These are phyloP conservation scores for Lordiphosa clarofinis DNA, from an alignment of 1,140 invertebrate species.

Conservation along the genomic window DNA sequence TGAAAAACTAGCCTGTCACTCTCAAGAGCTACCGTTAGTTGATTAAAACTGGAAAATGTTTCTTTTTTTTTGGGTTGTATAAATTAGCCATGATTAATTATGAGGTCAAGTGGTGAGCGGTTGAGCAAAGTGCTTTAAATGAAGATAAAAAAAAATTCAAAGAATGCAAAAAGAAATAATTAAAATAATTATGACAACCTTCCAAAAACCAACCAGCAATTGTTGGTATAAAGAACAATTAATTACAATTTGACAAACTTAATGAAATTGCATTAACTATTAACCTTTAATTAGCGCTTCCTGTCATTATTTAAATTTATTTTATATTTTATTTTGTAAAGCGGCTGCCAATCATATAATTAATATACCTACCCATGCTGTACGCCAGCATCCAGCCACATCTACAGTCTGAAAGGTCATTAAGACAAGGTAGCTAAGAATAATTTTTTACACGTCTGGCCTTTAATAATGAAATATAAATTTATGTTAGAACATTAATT, in stretches of 20 bases:
- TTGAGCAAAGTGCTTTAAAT: conserved; percentile 28
- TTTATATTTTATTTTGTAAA: conserved; percentile 43
- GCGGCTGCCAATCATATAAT: conserved; percentile 67
- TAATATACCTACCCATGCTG: conserved; percentile 50
- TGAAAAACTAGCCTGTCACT: conserved; percentile 57
- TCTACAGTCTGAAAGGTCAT: conserved; percentile 47
- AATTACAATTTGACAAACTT: conserved; percentile 39
- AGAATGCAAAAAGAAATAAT: conserved; percentile 1
- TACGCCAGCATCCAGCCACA: conserved; percentile 23
- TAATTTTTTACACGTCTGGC: conserved; percentile 42
- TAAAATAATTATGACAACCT: conserved; percentile 9
- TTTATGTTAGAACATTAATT: conserved; percentile 71
- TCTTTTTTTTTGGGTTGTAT: conserved; percentile 12
- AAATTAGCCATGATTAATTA: conserved; percentile 67
- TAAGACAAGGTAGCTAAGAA: conserved; percentile 54
- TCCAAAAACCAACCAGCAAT: conserved; percentile 12
- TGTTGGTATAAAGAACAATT: conserved; percentile 9
- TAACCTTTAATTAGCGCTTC: conserved; percentile 49
- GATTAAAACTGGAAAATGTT: conserved; percentile 28
- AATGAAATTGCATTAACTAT: conserved; percentile 47
- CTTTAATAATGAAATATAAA: conserved; percentile 51
- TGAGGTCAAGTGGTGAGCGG: conserved; percentile 50
- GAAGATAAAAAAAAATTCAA: conserved; percentile 9
- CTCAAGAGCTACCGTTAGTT: conserved; percentile 40
- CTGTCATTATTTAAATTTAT: conserved; percentile 25